Evolutionary conservation across 92 coral and sea anemone species (phyloP).

Genomic region (Paragorgia papillata): DNA sequence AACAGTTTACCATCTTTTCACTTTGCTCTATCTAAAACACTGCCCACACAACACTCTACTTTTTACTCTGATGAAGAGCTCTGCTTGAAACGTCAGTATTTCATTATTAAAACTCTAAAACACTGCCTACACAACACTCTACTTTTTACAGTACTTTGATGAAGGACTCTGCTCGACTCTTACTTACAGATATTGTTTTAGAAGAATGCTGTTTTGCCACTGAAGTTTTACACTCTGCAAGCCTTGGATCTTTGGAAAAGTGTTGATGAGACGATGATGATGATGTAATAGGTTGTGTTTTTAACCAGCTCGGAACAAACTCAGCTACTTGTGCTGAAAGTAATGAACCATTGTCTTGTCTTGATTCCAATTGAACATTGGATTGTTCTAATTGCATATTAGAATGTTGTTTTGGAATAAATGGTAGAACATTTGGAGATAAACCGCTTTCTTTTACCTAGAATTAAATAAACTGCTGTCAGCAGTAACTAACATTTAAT

Average conservation of each 20-base stretch:
- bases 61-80: no score
- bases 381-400: neutral
- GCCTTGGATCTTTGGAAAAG: neutral
- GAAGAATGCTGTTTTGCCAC: neutral
- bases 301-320: slow-evolving; percentile 24
- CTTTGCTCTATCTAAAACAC: no score
- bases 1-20: no score
- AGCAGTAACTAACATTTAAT: no score
- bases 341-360: neutral
- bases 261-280: neutral
- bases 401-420: slow-evolving; percentile 4
- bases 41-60: no score
- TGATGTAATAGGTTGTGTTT: neutral
- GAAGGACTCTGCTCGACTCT: no score
- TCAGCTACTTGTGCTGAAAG: slow-evolving; percentile 10
- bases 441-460: neutral
- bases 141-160: no score
- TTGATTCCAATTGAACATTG: neutral
- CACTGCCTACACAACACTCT: no score
- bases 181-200: neutral
- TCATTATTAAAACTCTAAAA: no score
- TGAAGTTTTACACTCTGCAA: neutral
- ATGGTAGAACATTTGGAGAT: slow-evolving; percentile 19
- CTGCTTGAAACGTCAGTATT: no score
- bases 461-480: no score